Evolutionary conservation across 2,888 invertebrate genomes (phyloP).

Genomic region (Drosophila prostipennis): DNA sequence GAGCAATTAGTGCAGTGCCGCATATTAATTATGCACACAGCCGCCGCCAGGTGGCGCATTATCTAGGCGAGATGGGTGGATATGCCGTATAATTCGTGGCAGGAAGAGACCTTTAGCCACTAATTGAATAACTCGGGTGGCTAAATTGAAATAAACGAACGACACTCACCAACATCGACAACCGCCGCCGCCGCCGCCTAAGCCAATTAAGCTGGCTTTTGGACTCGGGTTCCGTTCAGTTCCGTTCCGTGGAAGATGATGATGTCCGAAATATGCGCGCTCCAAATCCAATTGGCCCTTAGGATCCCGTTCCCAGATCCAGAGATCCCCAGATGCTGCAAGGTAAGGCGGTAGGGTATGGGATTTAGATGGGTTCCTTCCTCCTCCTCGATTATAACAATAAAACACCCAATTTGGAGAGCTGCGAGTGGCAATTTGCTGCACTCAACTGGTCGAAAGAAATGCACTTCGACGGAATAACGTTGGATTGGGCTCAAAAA

Average conservation of each 20-base stretch:
- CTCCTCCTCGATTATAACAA: background rate
- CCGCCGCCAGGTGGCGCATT: constrained; percentile 19
- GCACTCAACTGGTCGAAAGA: background rate
- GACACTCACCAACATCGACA: constrained; percentile 38
- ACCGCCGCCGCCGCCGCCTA: constrained; percentile 30
- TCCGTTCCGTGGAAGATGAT: constrained; percentile 10
- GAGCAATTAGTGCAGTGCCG: constrained; percentile 39
- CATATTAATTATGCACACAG: constrained; percentile 41
- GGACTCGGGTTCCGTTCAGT: constrained; percentile 5
- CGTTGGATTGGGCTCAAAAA: background rate
- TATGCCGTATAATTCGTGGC: background rate
- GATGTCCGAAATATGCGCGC: constrained; percentile 4
- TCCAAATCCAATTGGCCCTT: constrained; percentile 24
- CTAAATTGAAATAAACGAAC: constrained; percentile 66
- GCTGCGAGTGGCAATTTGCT: background rate
- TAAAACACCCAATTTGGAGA: constrained; percentile 14
- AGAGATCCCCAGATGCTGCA: constrained; percentile 10
- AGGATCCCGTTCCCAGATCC: constrained; percentile 4
- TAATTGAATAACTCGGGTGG: constrained; percentile 41
- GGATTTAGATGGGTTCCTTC: constrained; percentile 7
- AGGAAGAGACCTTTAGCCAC: constrained; percentile 19
- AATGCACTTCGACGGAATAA: background rate
- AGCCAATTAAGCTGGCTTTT: constrained; percentile 44
- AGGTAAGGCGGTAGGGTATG: constrained; percentile 1
- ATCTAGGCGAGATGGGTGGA: constrained; percentile 6